Base-by-base conservation (phyloP, 2,797 vertebrate genomes). In the Gadopsis bispinosus region DNA sequence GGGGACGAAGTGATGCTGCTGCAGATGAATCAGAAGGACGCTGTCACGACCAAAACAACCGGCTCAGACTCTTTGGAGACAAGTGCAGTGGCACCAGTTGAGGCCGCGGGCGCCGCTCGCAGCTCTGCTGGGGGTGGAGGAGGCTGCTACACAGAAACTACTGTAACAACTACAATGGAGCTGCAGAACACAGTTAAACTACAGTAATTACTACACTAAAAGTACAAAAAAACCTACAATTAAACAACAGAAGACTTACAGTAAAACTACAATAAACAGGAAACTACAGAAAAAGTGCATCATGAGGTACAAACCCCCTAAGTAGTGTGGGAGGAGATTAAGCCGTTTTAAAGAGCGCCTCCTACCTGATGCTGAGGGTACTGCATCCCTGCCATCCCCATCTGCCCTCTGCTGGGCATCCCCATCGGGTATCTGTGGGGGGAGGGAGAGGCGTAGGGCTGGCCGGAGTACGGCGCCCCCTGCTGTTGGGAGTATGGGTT, bases 331-430 rank as follows among this genome's bases (percentile, higher is more conserved):
- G 35, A 37, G 35, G 35, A 39, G 37, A 39, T 43, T 43, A 59
- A 12, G 19, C 5, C 13, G 9, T 37, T 35, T 35, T 35, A 35
- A 45, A 47, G 17, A 41, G 53, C 37, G 9, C 10, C 43, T 14
- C 79, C 71, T 93, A 98, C 97, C 97, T 99, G 97, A 83, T 97
- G 97, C 88, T 97, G 97, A 62, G 96, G 94, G 92, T 97, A 98
- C 93, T 97, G 97, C 95, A 98, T 93, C 88, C 95, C 96, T 76
- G 87, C 96, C 94, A 98, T 95, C 81, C 92, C 91, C 81, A 96
- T 94, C 0, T 97, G 96, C 80, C 94, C 95, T 71, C 97, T 95
- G 65, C 95, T 92, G 76, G 96, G 95, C 93, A 98, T 95, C 91
- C 94, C 95, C 79, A 99, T 92, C 0, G 96, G 96, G 81, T 98